Percentiles rank a stretch among this genome's conserved stretches.
Conservation (phyloP, 1,140 invertebrate species). For the Drosophila obscura region DNA sequence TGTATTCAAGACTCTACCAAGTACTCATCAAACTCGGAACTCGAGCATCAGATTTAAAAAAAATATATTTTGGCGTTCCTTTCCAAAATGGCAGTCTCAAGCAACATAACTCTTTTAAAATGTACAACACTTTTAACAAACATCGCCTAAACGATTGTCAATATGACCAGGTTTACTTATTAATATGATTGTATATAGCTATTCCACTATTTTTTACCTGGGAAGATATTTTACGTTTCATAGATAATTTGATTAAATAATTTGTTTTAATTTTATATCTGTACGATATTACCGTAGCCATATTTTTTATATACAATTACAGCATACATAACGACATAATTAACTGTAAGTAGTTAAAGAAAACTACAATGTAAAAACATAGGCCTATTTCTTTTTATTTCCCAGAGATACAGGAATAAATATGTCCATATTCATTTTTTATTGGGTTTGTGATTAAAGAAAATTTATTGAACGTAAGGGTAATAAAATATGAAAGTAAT, state of each 20-base stretch:
- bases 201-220: constrained; percentile 47
- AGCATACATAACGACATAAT: constrained; percentile 72
- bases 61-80: constrained; percentile 72
- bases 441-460: constrained; percentile 57
- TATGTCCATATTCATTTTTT: constrained; percentile 56
- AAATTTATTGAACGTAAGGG: constrained; percentile 33
- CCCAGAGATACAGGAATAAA: constrained; percentile 49
- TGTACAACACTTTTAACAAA: constrained; percentile 46
- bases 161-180: constrained; percentile 40
- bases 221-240: constrained; percentile 40
- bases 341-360: constrained; percentile 71
- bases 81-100: constrained; percentile 41
- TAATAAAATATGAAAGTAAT: constrained; percentile 60
- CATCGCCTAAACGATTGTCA: constrained; percentile 43
- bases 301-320: constrained; percentile 69
- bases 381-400: constrained; percentile 47
- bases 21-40: constrained; percentile 68
- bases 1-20: constrained; percentile 62
- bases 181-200: constrained; percentile 69
- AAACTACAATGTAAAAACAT: constrained; percentile 35
- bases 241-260: constrained; percentile 49
- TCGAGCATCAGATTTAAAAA: constrained; percentile 77
- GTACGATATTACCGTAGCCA: constrained; percentile 69
- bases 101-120: constrained; percentile 41
- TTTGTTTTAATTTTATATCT: constrained; percentile 41